phyloP scores from a whole-genome alignment of 1,140 invertebrate genomes.

The Temnothorax nylanderi region DNA sequence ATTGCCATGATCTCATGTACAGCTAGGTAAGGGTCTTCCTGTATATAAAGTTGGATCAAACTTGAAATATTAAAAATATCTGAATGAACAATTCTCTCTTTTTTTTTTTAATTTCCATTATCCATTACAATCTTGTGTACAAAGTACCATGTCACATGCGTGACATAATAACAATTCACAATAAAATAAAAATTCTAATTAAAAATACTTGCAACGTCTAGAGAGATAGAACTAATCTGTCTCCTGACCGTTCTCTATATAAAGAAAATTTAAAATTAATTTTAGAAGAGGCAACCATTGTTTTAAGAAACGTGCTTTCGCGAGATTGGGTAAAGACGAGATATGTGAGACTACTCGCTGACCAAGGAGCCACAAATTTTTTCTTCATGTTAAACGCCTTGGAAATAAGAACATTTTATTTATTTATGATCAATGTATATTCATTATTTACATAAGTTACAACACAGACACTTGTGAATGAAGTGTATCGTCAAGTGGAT shows the following conservation, averaged over 20 bases:
- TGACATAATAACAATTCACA: background rate
- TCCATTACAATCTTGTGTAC: background rate
- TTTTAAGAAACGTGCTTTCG: background rate
- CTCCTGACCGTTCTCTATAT: background rate
- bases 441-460: slow-evolving; percentile 77
- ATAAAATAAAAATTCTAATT: slow-evolving; percentile 6
- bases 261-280: background rate
- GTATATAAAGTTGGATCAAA: slow-evolving; percentile 58
- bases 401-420: slow-evolving; percentile 64
- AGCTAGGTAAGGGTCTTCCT: slow-evolving; percentile 64
- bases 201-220: background rate
- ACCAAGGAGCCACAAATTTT: background rate
- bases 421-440: slow-evolving; percentile 69
- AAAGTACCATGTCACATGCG: background rate
- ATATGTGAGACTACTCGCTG: background rate
- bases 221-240: background rate
- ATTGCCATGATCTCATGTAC: slow-evolving; percentile 66
- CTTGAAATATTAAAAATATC: slow-evolving; percentile 64
- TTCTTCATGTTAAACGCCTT: slow-evolving; percentile 11
- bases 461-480: slow-evolving; percentile 68
- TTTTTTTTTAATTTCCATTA: background rate
- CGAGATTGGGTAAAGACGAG: background rate
- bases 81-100: slow-evolving; percentile 25
- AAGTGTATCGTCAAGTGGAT: slow-evolving; percentile 63
- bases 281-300: background rate